Base-by-base conservation (phyloP, 1,140 invertebrate genomes). In the Cepaea nemoralis region DNA sequence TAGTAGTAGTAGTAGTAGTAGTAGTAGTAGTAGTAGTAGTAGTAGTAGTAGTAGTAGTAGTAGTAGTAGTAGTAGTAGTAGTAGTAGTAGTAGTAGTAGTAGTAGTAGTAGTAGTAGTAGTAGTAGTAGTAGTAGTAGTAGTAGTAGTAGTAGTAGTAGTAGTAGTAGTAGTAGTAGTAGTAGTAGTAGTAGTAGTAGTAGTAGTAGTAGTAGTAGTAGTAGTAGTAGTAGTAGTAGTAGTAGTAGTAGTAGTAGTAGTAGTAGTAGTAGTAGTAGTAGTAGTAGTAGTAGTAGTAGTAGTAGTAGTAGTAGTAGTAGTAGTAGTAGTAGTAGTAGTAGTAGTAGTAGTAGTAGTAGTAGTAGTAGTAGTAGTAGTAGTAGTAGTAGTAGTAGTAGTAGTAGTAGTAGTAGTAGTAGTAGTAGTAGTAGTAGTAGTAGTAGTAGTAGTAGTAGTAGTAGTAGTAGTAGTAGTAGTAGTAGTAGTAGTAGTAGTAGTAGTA, bases 1-100 rank as follows among this genome's bases (percentile, higher is more conserved):
- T 67, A 67, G 63, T 67, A 67, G 63, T 67, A 67, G 63, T 67
- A 67, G 63, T 67, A 67, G 63, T 67, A 67, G 63, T 67, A 67
- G 63, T 67, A 67, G 63, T 67, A 67, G 63, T 67, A 67, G 63
- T 67, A 67, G 63, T 67, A 67, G 63, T 67, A 67, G 63, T 67
- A 67, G 63, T 67, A 67, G 63, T 67, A 67, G 63, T 67, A 67
- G 63, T 67, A 67, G 63, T 67, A 67, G 63, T 67, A 67, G 63
- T 67, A 67, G 63, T 67, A 67, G 63, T 67, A 67, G 63, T 67
- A 67, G 63, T 67, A 67, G 63, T 67, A 67, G 22, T 67, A 67
- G 63, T 67, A 67, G 63, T 67, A 67, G 63, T 67, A 67, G 63
- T 67, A 67, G 63, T 67, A 67, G 63, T 67, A 67, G 22, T 67